Base-by-base conservation (phyloP, 2,888 invertebrate species). In the Ceriagrion tenellum region DNA sequence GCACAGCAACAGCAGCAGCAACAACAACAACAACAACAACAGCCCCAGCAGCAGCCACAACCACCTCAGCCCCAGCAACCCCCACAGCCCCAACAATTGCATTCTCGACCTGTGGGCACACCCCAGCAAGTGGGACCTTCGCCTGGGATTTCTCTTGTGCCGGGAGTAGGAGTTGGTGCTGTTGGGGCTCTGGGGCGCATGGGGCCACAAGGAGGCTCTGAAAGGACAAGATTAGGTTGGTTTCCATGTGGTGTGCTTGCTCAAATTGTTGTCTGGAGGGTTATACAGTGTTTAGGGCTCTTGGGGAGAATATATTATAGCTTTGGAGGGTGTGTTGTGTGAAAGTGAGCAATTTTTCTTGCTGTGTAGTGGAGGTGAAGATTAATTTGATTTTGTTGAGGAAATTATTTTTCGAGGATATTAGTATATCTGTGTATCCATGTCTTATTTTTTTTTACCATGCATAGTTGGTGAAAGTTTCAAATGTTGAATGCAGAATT, bases 161-260 rank as follows among this genome's bases (percentile, higher is more conserved):
- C 96, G 74, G 96, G 96, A 35, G 96, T 96, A 40, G 96, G 96
- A n/a, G 96, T 96, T 97, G 95, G 95, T 95, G 98, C 98, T 96
- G 98, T 98, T 95, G 98, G 98, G 30, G 98, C 98, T 95, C 96
- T 98, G 35, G 97, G 98, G 8, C 97, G 98, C 95, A 98, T 98
- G 97, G 98, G 98, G 55, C 95, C 95, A 20, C 95, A 96, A 56
- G 95, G 95, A 63, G 95, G 96, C n/a, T 95, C 96, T 13, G 96
- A 96, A 55, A 96, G 96, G 95, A 95, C 96, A 26, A 95, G 96
- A 95, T 96, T 96, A 95, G 96, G 96, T 96, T 95, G 96, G 96
- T 95, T 95, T 59, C n/a, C 69, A 26, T 20, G 16, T 59, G 59
- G 2, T 12, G 12, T 8, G 3, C 4, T 59, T 16, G 59, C 59